Evolutionary conservation across 2,113 vertebrate species (phyloP).

Genomic region (Romanogobio albipinnatus): DNA sequence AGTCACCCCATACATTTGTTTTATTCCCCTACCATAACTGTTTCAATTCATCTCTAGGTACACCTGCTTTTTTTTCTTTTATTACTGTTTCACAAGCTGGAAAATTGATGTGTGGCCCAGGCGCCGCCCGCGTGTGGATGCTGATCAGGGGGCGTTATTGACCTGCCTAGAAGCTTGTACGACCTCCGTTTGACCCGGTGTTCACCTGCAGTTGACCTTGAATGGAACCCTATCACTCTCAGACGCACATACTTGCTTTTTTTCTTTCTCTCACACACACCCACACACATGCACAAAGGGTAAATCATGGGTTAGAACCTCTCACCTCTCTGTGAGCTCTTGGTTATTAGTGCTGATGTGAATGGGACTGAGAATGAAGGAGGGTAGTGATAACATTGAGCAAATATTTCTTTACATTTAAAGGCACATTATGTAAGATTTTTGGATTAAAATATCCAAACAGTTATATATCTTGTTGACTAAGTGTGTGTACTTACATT

Average conservation of each 20-base stretch:
- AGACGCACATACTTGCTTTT: slow-evolving; percentile 50
- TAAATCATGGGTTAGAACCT: slow-evolving; percentile 10
- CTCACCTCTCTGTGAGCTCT: slow-evolving; percentile 23
- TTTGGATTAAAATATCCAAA: too few species aligned
- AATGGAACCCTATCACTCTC: slow-evolving; percentile 83
- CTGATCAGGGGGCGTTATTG: slow-evolving; percentile 89
- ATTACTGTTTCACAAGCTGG: slow-evolving; percentile 80
- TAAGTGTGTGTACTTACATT: too few species aligned
- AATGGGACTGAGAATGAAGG: slow-evolving; percentile 41
- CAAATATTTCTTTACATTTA: neutral
- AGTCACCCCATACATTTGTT: slow-evolving; percentile 86
- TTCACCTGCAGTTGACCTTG: slow-evolving; percentile 99
- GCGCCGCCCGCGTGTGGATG: slow-evolving; percentile 79
- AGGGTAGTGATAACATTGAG: neutral
- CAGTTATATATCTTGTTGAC: too few species aligned
- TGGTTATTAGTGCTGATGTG: slow-evolving; percentile 45
- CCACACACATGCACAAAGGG: slow-evolving; percentile 47
- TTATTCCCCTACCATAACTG: slow-evolving; percentile 47
- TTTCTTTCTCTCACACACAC: slow-evolving; percentile 43
- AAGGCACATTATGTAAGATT: too few species aligned
- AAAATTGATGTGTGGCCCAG: slow-evolving; percentile 88
- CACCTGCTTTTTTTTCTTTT: slow-evolving; percentile 84
- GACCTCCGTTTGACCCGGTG: slow-evolving; percentile 91
- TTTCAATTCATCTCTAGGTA: neutral
- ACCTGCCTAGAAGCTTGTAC: slow-evolving; percentile 88